Evolutionary conservation across 2,113 vertebrate genomes (phyloP), one percentile per base, ranked within the genome.

Genomic region (Vombatus ursinus): DNA sequence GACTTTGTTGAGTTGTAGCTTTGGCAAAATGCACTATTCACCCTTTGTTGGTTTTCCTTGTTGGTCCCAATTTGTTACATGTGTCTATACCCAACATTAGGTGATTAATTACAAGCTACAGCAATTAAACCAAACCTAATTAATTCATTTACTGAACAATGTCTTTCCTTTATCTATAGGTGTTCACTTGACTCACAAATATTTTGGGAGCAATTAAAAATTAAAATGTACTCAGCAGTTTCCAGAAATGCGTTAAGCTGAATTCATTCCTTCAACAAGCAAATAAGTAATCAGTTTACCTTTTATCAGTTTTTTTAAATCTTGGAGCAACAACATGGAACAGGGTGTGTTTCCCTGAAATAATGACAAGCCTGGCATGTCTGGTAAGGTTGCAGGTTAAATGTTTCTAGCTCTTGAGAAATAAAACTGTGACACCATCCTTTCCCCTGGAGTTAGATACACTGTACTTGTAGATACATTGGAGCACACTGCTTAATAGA

Each of bases 51-150:
- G 12, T 11, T 90, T 31, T 92, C 84, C 95, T 77, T 37, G 94
- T 92, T 54, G 54, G 4, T 92, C 54, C 92, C 96, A 97, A 97
- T 97, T 95, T 97, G 97, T 94, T 95, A 94, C 84, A 94, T 49
- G 96, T 90, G 48, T 84, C 54, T 93, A 50, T 96, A 95, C 52
- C 95, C 96, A 95, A 96, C 95, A 97, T 91, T 97, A 96, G 54
- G 1, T 50, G 84, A 96, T 97, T 97, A 96, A 97, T 57, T 93
- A 90, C 95, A 98, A 98, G 98, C 97, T 97, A 97, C 95, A 97
- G 95, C 98, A 98, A 98, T 98, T 98, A 98, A 98, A 98, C 97
- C 90, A 84, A 84, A 84, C 68, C 94, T 98, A 98, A 98, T 98
- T 98, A 98, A 98, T 98, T 96, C 96, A 95, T 96, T 98, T 98